Evolutionary conservation across 2,888 invertebrate species (phyloP).

Genomic region (Ryuthela nishihirai): DNA sequence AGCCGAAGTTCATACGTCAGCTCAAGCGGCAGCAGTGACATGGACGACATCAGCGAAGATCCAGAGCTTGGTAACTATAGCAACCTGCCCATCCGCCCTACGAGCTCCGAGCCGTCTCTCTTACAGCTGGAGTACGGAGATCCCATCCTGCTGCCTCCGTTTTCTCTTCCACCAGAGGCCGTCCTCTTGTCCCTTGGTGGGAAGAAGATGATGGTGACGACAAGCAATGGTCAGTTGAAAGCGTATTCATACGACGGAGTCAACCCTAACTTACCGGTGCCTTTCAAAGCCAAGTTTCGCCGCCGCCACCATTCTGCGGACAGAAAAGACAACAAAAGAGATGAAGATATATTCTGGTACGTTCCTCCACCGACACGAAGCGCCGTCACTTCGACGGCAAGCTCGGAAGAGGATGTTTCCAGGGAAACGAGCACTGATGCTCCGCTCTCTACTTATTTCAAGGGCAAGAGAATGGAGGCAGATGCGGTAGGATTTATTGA

Average conservation of each 20-base stretch:
- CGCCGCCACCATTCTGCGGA: background rate
- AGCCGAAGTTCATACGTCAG: constrained; percentile 8
- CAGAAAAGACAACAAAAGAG: no score
- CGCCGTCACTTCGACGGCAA: no score
- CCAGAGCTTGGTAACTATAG: constrained; percentile 11
- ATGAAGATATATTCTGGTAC: no score
- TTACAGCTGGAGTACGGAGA: background rate
- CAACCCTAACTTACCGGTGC: constrained; percentile 39
- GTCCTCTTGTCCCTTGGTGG: background rate
- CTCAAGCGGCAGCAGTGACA: constrained; percentile 31
- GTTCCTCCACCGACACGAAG: no score
- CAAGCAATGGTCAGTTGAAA: constrained; percentile 32
- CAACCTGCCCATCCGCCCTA: constrained; percentile 12
- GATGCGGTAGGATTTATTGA: no score
- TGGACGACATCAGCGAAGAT: constrained; percentile 41
- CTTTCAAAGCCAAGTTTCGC: constrained; percentile 33
- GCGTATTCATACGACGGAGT: constrained; percentile 41
- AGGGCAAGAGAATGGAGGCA: no score
- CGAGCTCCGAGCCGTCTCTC: constrained; percentile 38
- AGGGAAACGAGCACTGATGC: no score
- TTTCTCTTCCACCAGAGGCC: constrained; percentile 4
- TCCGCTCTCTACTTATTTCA: no score
- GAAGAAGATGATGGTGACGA: constrained; percentile 12
- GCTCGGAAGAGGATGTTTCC: no score
- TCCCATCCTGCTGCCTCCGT: background rate